Conservation (phyloP, 2,113 vertebrate species). For the Ranitomeya imitator region DNA sequence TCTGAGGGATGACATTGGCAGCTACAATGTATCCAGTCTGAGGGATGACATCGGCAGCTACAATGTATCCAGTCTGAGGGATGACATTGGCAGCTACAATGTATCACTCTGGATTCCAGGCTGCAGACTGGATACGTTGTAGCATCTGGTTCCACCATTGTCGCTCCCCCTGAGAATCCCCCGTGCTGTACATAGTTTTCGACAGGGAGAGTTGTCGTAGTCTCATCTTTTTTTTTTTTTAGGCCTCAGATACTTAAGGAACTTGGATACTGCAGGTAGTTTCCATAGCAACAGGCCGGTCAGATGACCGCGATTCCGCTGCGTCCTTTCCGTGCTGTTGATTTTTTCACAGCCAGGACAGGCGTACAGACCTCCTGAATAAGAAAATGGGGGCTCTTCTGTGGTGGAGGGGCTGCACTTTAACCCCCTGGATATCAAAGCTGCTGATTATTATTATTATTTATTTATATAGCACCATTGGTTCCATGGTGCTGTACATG, state of each 20-base stretch:
- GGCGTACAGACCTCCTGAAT: background rate
- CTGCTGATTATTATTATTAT: no score
- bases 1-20: no score
- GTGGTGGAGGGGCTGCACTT: background rate
- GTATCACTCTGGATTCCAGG: no score
- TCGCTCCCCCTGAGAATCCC: background rate
- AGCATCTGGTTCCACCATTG: background rate
- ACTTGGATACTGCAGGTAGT: slow-evolving; percentile 31
- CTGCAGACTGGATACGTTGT: no score
- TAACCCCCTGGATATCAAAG: background rate
- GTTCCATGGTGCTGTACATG: no score
- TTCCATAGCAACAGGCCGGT: slow-evolving; percentile 49
- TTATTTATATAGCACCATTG: no score
- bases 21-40: no score
- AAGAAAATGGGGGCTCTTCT: background rate
- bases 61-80: no score
- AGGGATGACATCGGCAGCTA: no score
- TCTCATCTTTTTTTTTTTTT: background rate
- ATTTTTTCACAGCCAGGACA: background rate
- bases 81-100: no score
- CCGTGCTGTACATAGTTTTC: background rate
- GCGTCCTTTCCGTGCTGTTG: background rate
- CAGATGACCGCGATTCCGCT: background rate
- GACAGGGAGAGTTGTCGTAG: background rate
- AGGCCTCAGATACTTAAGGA: background rate